These are phyloP conservation scores for Clusia tigrina DNA, from an alignment of 2,888 invertebrate genomes.

Conservation along the genomic window DNA sequence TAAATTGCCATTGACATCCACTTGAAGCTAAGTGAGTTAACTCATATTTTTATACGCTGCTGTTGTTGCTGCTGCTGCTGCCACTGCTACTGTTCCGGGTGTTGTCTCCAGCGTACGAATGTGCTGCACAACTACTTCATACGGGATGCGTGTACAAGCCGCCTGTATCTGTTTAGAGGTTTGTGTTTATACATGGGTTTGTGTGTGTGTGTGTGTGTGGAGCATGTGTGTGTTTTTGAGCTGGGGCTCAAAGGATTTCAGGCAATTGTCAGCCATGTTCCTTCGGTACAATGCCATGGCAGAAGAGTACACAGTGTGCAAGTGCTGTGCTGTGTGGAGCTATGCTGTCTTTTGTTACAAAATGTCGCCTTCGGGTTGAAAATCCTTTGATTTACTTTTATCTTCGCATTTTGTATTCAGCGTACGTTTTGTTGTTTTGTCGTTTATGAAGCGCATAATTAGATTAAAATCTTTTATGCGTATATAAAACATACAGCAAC, in stretches of 20 bases:
- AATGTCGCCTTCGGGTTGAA: constrained; percentile 32
- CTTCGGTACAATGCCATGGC: neutral
- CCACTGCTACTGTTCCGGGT: neutral
- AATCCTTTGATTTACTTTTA: constrained; percentile 35
- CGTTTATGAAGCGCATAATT: constrained; percentile 38
- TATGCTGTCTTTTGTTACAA: constrained; percentile 23
- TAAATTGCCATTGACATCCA: constrained; percentile 43
- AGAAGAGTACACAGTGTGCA: neutral
- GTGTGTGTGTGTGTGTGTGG: constrained; percentile 9
- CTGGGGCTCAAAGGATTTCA: constrained; percentile 38
- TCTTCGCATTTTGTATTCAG: constrained; percentile 24
- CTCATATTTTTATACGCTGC: constrained; percentile 24
- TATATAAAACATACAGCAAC: constrained; percentile 11
- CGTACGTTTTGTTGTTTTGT: constrained; percentile 24
- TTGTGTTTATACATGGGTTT: neutral
- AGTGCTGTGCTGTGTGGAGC: neutral
- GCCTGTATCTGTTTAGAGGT: constrained; percentile 10
- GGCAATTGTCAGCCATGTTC: constrained; percentile 35
- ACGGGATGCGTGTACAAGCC: constrained; percentile 16
- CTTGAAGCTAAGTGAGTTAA: constrained; percentile 37
- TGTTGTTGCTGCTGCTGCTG: constrained; percentile 5
- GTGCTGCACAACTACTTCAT: neutral
- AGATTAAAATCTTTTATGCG: constrained; percentile 33
- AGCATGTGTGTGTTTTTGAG: constrained; percentile 28
- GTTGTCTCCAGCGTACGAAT: constrained; percentile 16